Conservation (phyloP, 1,140 invertebrate genomes). For the Sesamia nonagrioides region DNA sequence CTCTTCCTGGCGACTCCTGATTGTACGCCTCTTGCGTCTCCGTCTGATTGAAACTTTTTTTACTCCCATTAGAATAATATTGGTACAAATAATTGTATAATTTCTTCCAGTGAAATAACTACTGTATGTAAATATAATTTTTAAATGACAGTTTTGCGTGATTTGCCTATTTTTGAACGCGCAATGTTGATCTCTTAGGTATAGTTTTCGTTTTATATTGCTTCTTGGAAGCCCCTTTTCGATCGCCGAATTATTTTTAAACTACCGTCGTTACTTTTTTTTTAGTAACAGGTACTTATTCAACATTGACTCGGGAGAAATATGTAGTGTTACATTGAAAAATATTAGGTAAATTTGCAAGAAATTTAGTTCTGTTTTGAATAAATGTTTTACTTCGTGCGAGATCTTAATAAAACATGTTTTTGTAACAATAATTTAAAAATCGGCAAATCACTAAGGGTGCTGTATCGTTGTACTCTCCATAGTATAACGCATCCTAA, state of each 20-base stretch:
- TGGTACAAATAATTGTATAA: slow-evolving; percentile 46
- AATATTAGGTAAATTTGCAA: not conserved
- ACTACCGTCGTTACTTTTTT: not conserved
- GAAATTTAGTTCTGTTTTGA: not conserved
- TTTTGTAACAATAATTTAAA: slow-evolving; percentile 52
- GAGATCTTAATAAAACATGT: not conserved
- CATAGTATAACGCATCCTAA: slow-evolving; percentile 23
- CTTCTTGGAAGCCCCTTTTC: slow-evolving; percentile 14
- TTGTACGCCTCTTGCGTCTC: not conserved
- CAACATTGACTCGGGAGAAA: not conserved
- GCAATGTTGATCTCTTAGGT: slow-evolving; percentile 61
- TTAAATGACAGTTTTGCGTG: slow-evolving; percentile 53
- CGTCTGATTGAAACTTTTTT: not conserved
- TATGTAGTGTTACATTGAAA: not conserved
- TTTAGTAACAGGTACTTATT: not conserved
- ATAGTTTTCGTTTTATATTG: slow-evolving; percentile 41
- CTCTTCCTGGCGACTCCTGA: not conserved
- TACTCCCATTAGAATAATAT: slow-evolving; percentile 5
- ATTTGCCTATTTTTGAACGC: slow-evolving; percentile 65
- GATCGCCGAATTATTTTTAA: not conserved
- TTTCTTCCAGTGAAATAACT: slow-evolving; percentile 37
- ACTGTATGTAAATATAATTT: slow-evolving; percentile 55
- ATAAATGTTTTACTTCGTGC: not conserved
- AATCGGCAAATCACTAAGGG: slow-evolving; percentile 64
- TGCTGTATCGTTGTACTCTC: slow-evolving; percentile 26